These are phyloP conservation scores for Lycaon pictus DNA, from an alignment of 2,113 vertebrate genomes.

Conservation along the genomic window DNA sequence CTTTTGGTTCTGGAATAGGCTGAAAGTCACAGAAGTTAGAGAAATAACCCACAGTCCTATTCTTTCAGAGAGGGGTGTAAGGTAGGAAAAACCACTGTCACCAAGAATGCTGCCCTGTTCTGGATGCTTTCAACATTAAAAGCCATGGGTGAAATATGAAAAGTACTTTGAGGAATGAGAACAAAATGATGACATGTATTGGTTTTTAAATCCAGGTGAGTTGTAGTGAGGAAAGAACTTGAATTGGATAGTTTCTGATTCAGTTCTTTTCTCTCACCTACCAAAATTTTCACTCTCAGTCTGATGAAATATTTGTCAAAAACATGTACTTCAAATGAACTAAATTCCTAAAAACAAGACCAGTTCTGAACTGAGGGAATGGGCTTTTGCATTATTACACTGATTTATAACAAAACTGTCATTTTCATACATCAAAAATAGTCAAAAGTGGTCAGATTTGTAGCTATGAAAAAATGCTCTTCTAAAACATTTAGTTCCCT, in stretches of 20 bases:
- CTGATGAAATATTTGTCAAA: neutral
- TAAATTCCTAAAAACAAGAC: neutral
- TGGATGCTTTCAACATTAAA: neutral
- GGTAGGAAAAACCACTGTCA: neutral
- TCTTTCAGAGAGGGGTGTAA: neutral
- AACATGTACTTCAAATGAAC: neutral
- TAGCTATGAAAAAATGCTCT: neutral
- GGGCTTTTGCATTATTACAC: neutral
- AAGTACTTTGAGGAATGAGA: slow-evolving; percentile 6
- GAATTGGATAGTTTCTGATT: neutral
- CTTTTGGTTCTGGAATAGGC: slow-evolving; percentile 94
- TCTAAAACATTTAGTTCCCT: neutral
- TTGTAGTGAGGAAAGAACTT: neutral
- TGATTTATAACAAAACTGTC: neutral
- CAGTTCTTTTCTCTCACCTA: neutral
- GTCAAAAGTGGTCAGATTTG: neutral
- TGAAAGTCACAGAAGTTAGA: slow-evolving; percentile 83
- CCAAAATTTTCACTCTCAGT: neutral
- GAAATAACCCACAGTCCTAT: neutral
- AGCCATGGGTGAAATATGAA: neutral
- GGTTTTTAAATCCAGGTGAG: neutral
- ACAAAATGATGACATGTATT: neutral
- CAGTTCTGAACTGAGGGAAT: neutral
- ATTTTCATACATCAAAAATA: slow-evolving; percentile 1
- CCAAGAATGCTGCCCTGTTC: neutral